A percentile compares a stretch with the other conserved stretches of the same genome.
phyloP scores from a whole-genome alignment of 2,888 invertebrate genomes.

The Serripes groenlandicus region DNA sequence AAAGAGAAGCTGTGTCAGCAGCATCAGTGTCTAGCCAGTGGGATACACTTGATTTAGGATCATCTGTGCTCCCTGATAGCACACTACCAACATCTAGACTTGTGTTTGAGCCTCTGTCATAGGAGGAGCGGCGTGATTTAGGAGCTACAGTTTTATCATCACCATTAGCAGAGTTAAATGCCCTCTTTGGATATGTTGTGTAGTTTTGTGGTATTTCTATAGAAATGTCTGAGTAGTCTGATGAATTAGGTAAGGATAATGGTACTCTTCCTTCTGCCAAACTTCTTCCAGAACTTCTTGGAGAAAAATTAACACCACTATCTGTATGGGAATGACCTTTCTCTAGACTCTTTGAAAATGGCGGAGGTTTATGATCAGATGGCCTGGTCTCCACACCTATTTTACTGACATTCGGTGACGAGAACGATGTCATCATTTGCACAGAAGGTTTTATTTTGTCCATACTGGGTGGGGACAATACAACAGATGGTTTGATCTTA shows the following conservation, averaged over 20 bases:
- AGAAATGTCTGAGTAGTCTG: constrained; percentile 52
- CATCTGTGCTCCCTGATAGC: constrained; percentile 61
- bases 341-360: neutral
- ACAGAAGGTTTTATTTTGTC: constrained; percentile 29
- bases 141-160: constrained; percentile 8
- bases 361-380: neutral
- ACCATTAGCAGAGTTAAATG: constrained; percentile 34
- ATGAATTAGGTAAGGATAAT: constrained; percentile 26
- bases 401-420: constrained; percentile 10
- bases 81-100: constrained; percentile 54
- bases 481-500: constrained; percentile 21
- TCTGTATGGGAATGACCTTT: constrained; percentile 19
- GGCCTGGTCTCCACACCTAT: neutral
- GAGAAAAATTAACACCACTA: constrained; percentile 1
- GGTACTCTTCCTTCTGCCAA: constrained; percentile 31
- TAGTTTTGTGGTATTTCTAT: constrained; percentile 38
- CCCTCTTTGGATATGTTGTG: constrained; percentile 40
- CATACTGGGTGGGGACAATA: constrained; percentile 18
- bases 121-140: constrained; percentile 49
- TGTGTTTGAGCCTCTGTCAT: constrained; percentile 28
- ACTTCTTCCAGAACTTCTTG: constrained; percentile 37
- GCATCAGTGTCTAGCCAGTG: constrained; percentile 20
- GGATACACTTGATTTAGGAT: constrained; percentile 44
- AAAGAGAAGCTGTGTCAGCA: constrained; percentile 33
- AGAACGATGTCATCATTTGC: neutral